Percentiles rank a stretch among this genome's conserved stretches.
Conservation (phyloP, 2,888 invertebrate species). For the Oscheius sp. region DNA sequence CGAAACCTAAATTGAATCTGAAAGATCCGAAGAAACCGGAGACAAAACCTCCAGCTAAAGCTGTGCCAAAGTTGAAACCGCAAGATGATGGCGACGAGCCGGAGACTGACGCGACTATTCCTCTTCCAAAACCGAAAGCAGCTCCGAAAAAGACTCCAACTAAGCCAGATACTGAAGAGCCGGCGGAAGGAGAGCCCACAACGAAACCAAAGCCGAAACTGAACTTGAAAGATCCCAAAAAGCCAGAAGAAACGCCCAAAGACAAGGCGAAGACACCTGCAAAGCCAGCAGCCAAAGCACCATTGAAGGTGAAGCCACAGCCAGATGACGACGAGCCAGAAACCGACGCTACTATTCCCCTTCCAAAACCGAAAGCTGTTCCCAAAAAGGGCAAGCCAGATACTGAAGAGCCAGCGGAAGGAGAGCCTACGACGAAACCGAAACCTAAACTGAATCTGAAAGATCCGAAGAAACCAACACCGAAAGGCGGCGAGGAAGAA, state of each 20-base stretch:
- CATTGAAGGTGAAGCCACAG: slow-evolving; percentile 39
- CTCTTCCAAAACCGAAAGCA: slow-evolving; percentile 18
- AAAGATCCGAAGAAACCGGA: slow-evolving; percentile 42
- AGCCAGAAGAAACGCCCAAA: slow-evolving; percentile 38
- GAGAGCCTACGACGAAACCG: slow-evolving; percentile 29
- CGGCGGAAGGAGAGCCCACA: slow-evolving; percentile 41
- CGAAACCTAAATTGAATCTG: slow-evolving; percentile 27
- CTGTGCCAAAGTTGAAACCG: slow-evolving; percentile 29
- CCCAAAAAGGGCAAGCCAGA: slow-evolving; percentile 20
- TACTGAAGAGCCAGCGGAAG: slow-evolving; percentile 8
- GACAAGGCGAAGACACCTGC: slow-evolving; percentile 34
- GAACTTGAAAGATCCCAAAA: slow-evolving; percentile 39
- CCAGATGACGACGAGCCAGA: slow-evolving; percentile 26
- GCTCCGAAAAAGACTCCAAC: slow-evolving; percentile 37
- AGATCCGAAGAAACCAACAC: slow-evolving; percentile 49
- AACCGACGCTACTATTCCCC: slow-evolving; percentile 23
- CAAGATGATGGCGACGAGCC: slow-evolving; percentile 33
- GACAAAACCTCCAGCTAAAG: slow-evolving; percentile 29
- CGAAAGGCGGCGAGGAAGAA: slow-evolving; percentile 48
- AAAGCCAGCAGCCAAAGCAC: slow-evolving; percentile 43
- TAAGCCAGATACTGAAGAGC: slow-evolving; percentile 32
- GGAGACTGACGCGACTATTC: slow-evolving; percentile 30
- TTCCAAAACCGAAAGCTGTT: slow-evolving; percentile 41
- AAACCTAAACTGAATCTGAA: slow-evolving; percentile 42
- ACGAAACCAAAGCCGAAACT: slow-evolving; percentile 23